phyloP scores from a whole-genome alignment of 1,140 invertebrate genomes.

The Ruditapes philippinarum region DNA sequence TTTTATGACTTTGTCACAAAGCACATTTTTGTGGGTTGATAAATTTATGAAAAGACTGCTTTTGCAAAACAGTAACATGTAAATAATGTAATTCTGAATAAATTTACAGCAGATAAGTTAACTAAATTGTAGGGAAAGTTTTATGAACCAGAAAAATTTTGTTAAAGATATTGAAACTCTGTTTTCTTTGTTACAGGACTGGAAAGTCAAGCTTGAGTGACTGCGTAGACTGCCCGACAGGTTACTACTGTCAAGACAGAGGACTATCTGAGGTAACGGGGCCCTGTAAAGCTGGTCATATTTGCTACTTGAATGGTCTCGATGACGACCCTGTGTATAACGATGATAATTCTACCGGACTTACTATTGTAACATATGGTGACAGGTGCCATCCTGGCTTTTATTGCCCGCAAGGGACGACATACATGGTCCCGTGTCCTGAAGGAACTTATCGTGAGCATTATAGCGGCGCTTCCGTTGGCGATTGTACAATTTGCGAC shows the following conservation, averaged over 20 bases:
- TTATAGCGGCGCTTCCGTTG: slow-evolving; percentile 72
- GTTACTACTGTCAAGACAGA: slow-evolving; percentile 82
- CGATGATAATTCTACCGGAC: slow-evolving; percentile 79
- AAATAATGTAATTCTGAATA: no score
- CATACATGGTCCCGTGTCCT: slow-evolving; percentile 82
- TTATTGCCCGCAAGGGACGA: slow-evolving; percentile 80
- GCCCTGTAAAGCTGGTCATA: slow-evolving; percentile 83
- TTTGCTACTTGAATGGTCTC: slow-evolving; percentile 81
- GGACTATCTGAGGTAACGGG: slow-evolving; percentile 79
- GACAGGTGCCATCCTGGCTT: slow-evolving; percentile 82
- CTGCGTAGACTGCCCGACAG: slow-evolving; percentile 80
- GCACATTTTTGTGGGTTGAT: no score
- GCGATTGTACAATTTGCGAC: slow-evolving; percentile 80
- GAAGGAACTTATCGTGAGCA: slow-evolving; percentile 83
- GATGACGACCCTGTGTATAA: slow-evolving; percentile 84
- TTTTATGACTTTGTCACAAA: no score
- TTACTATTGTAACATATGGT: slow-evolving; percentile 82
- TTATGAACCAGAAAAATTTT: no score
- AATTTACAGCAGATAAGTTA: no score
- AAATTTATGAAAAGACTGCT: no score
- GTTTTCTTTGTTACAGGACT: slow-evolving; percentile 76
- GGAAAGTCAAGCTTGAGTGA: slow-evolving; percentile 76
- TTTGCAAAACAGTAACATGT: no score
- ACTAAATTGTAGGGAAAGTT: no score
- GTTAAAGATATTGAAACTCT: no score